These are phyloP conservation scores for Uropetala carovei DNA, from an alignment of 2,888 invertebrate genomes.

Conservation along the genomic window DNA sequence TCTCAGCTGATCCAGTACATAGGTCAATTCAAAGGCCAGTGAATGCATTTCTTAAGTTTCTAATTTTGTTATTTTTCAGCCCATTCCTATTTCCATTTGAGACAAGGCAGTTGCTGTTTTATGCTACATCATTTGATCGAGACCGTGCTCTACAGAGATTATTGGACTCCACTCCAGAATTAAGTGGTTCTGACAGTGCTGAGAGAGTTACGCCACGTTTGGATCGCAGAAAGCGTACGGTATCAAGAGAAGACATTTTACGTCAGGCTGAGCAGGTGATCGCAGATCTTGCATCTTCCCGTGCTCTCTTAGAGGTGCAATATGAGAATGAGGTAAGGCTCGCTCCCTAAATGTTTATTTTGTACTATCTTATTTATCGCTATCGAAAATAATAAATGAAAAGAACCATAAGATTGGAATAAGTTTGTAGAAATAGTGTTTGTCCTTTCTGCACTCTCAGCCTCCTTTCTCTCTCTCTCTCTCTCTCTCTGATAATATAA, in stretches of 20 bases:
- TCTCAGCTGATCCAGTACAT: too few species aligned
- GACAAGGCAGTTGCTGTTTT: conserved; percentile 96
- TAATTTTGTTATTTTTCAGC: conserved; percentile 75
- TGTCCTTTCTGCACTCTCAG: too few species aligned
- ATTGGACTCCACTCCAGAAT: conserved; percentile 93
- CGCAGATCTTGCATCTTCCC: conserved; percentile 93
- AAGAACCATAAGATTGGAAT: too few species aligned
- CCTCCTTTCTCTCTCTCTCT: too few species aligned
- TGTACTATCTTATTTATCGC: too few species aligned
- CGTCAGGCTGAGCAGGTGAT: conserved; percentile 97
- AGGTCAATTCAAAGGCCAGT: too few species aligned
- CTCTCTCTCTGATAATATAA: too few species aligned
- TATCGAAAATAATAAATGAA: too few species aligned
- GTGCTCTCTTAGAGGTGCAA: conserved; percentile 93
- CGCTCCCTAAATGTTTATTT: background rate
- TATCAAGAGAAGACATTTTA: conserved; percentile 92
- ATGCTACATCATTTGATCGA: conserved; percentile 98
- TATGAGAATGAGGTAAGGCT: conserved; percentile 80
- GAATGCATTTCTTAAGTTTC: too few species aligned
- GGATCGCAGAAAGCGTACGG: conserved; percentile 94
- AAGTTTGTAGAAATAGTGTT: too few species aligned
- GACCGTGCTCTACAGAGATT: conserved; percentile 97
- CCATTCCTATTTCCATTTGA: conserved; percentile 99
- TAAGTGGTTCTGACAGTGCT: conserved; percentile 85
- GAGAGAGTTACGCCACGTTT: conserved; percentile 96